Base-by-base conservation (phyloP, 2,113 vertebrate species). In the Lophotis ruficrista region DNA sequence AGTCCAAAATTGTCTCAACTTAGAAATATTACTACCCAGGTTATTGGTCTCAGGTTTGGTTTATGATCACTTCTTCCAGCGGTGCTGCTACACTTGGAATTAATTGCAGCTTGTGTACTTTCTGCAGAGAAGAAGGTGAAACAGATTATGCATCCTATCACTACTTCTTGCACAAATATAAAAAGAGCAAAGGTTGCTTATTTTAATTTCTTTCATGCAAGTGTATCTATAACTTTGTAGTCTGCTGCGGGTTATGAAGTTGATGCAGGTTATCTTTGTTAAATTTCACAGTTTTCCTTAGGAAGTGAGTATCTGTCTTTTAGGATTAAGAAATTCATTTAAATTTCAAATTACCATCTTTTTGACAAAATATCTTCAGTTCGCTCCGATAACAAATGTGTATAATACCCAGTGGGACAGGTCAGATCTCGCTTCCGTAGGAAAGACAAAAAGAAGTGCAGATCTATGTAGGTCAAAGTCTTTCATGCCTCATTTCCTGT, bases 1-100 rank as follows among this genome's bases (percentile, higher is more conserved):
- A 58, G 37, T 50, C 92, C 82, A 93, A 92, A 95, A 75, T 75
- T 62, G 78, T 87, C 83, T 95, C 90, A 83, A 14, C 79, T 78
- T 86, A 80, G 43, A 96, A 94, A 90, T 92, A 92, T 92, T 93
- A 38, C 56, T 71, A 16, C 16, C 71, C 51, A 81, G 80, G 35
- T 90, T 81, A 37, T 94, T 88, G 83, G 14, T 58, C 75, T 85
- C 64, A 77, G 50, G 31, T 65, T 94, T 95, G 30, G 68, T 33
- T 95, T 82, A 56, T 27, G 66, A 51, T 33, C 41, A 35, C 30
- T 88, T 83, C 66, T 91, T 93, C 79, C 71, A 91, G 71, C 54
- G 66, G 50, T 18, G 58, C 61, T 62, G 66, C 62, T 62, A 28
- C 12, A 1, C 64, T 75, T 50, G 9, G 60, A 86, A 92, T 89